Evolutionary conservation across 1,140 invertebrate species (phyloP).

Genomic region (Meloidogyne hapla): DNA sequence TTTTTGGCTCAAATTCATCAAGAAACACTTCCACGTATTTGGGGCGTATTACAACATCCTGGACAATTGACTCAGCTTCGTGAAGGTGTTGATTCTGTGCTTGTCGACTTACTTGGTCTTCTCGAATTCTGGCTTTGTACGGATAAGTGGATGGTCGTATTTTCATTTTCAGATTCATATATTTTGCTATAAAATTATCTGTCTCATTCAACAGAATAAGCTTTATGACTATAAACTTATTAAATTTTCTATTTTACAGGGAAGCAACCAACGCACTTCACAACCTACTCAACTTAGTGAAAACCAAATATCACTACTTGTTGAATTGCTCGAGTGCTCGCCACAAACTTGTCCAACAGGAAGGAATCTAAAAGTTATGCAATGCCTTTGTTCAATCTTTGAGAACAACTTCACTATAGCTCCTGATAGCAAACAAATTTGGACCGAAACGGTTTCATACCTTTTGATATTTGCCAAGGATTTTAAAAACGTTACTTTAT

Average conservation of each 20-base stretch:
- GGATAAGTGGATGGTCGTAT: constrained; percentile 21
- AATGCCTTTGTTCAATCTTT: constrained; percentile 42
- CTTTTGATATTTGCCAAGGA: neutral
- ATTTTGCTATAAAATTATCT: too few species aligned
- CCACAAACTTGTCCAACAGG: neutral
- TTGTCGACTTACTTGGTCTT: constrained; percentile 46
- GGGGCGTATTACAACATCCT: neutral
- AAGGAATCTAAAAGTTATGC: constrained; percentile 12
- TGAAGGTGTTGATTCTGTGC: constrained; percentile 47
- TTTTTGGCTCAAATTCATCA: neutral
- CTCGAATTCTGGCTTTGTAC: constrained; percentile 44
- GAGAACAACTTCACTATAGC: constrained; percentile 17
- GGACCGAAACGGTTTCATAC: neutral
- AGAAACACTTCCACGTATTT: neutral
- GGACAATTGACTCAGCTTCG: constrained; percentile 32
- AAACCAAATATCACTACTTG: constrained; percentile 13
- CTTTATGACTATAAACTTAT: too few species aligned
- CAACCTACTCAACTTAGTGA: neutral
- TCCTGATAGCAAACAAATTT: constrained; percentile 24
- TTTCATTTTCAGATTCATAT: too few species aligned
- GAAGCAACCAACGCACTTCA: neutral
- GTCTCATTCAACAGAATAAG: too few species aligned
- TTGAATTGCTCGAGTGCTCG: constrained; percentile 17
- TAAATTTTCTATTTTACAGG: constrained; percentile 37
- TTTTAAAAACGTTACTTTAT: neutral